Percentiles rank a stretch among this genome's conserved stretches.
Evolutionary conservation across 2,797 vertebrate genomes (phyloP).

Genomic region (Bradypus variegatus): DNA sequence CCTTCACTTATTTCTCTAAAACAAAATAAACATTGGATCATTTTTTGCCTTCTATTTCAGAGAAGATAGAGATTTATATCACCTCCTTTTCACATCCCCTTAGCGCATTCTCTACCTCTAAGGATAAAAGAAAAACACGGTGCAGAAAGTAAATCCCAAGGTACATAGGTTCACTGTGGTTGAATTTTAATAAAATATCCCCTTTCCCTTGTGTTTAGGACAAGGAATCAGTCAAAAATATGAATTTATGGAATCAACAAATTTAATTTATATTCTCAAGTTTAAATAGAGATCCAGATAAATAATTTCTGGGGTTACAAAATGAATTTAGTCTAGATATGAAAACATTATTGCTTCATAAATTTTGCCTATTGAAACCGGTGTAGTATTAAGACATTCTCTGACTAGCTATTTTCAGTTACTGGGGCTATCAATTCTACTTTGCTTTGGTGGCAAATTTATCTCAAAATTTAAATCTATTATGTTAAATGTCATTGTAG

Average conservation of each 20-base stretch:
- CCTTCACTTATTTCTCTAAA: background rate
- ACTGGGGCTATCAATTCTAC: background rate
- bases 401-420: background rate
- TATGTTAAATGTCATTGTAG: background rate
- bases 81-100: background rate
- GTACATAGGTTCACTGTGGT: background rate
- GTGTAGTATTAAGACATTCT: background rate
- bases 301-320: background rate
- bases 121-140: background rate
- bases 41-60: background rate
- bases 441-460: background rate
- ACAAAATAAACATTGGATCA: background rate
- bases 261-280: background rate
- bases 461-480: conserved; percentile 3
- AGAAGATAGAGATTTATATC: background rate
- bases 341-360: background rate
- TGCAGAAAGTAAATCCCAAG: background rate
- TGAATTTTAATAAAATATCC: background rate
- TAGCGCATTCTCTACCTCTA: background rate
- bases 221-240: background rate
- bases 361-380: background rate
- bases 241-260: background rate
- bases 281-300: background rate
- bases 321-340: background rate
- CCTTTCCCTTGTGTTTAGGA: background rate